Conservation (phyloP, 92 coral and sea anemone species). For the Epizoanthus rinbou region DNA sequence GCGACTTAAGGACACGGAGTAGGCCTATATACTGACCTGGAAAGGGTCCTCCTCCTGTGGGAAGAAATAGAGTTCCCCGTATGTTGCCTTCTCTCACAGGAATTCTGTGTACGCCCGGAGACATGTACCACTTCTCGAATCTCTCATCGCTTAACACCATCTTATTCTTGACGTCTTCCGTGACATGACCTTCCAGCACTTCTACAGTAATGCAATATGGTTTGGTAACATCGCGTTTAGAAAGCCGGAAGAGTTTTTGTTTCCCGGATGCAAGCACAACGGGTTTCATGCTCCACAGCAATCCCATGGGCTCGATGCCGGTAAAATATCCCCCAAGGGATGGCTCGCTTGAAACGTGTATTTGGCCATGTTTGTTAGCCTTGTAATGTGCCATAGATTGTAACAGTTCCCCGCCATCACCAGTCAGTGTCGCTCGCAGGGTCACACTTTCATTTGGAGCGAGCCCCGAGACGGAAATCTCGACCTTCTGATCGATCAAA, state of each 20-base stretch:
- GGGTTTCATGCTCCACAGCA: conserved; percentile 68
- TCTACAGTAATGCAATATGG: conserved; percentile 63
- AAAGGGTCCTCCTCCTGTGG: conserved; percentile 57
- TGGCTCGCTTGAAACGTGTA: conserved; percentile 30
- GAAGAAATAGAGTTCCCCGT: conserved; percentile 54
- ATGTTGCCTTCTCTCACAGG: conserved; percentile 54
- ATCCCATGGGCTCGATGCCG: conserved; percentile 74
- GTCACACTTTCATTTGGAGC: conserved; percentile 30
- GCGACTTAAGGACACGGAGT: too few species aligned
- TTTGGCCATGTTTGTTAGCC: conserved; percentile 31
- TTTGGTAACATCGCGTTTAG: conserved; percentile 69
- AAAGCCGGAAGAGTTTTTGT: conserved; percentile 56
- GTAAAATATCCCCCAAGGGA: conserved; percentile 64
- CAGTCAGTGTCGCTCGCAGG: conserved; percentile 42
- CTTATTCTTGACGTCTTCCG: neutral
- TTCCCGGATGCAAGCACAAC: conserved; percentile 42
- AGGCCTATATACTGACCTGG: conserved; percentile 27
- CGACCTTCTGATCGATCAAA: conserved; percentile 47
- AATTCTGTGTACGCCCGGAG: conserved; percentile 47
- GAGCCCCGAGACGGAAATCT: conserved; percentile 30
- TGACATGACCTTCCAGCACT: conserved; percentile 58
- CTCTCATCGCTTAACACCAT: conserved; percentile 8
- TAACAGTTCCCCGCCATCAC: conserved; percentile 49
- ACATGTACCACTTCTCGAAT: conserved; percentile 60
- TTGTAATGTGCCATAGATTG: conserved; percentile 45